phyloP scores from a whole-genome alignment of 2,113 vertebrate species.

The Chunga burmeisteri region DNA sequence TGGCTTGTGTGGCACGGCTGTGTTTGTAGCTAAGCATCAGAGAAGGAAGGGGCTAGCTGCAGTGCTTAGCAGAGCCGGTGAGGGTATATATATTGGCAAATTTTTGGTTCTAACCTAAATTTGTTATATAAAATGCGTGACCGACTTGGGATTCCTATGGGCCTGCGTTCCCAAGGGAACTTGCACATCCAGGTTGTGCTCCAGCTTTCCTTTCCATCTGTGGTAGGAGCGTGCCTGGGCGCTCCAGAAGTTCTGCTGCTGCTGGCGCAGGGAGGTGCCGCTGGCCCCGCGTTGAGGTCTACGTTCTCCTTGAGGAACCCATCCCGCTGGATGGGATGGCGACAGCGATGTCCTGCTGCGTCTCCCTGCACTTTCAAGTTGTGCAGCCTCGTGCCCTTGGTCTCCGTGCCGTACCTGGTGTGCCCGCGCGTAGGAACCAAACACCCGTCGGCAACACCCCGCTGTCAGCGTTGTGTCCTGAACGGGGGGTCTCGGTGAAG shows the following conservation, averaged over 20 bases:
- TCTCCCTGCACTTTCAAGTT: no score
- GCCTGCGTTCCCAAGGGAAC: neutral
- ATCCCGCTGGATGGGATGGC: no score
- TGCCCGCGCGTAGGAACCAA: neutral
- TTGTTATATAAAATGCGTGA: neutral
- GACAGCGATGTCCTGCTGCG: neutral
- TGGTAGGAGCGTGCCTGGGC: neutral
- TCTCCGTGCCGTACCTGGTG: neutral
- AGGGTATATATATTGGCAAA: fast-evolving
- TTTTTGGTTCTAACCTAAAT: neutral
- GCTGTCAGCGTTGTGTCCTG: fast-evolving
- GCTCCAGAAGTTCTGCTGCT: neutral
- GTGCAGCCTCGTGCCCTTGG: neutral
- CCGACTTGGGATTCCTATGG: neutral
- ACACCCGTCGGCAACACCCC: neutral
- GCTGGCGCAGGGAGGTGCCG: neutral
- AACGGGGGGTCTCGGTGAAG: neutral
- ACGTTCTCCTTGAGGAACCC: neutral
- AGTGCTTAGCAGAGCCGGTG: neutral
- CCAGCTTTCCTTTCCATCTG: no score
- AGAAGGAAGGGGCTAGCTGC: neutral
- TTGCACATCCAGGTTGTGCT: fast-evolving
- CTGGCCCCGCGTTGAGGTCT: neutral
- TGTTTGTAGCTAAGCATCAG: neutral
- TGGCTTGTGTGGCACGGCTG: neutral